Conservation (phyloP, 2,797 vertebrate genomes). For the Champsocephalus gunnari region DNA sequence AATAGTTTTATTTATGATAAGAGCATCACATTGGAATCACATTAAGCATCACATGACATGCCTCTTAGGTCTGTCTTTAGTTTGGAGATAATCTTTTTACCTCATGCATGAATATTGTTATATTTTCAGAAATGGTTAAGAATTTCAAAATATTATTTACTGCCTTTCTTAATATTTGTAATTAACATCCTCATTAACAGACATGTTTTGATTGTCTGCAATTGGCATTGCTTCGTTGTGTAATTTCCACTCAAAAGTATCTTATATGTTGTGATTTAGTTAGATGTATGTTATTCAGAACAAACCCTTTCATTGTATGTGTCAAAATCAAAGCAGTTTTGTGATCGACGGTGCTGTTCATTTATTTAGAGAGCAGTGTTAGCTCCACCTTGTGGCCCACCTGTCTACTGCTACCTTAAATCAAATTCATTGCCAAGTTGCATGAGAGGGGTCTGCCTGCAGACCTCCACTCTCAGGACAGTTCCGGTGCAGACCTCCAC, state of each 20-base stretch:
- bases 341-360: not conserved
- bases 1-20: not conserved
- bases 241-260: not conserved
- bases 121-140: too few species aligned
- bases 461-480: too few species aligned
- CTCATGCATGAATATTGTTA: not conserved
- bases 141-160: not conserved
- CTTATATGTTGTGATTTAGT: not conserved
- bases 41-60: too few species aligned
- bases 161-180: not conserved
- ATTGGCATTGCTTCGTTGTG: not conserved
- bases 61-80: not conserved
- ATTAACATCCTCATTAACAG: fast-evolving
- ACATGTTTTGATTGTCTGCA: not conserved
- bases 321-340: not conserved
- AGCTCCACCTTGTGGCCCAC: constrained; percentile 50
- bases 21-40: not conserved
- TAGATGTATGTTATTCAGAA: not conserved
- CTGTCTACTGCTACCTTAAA: not conserved
- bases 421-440: not conserved
- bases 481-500: too few species aligned
- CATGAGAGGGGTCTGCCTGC: too few species aligned
- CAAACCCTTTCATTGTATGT: not conserved
- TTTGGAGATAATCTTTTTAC: not conserved
- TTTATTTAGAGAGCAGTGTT: not conserved